Evolutionary conservation across 1,140 invertebrate genomes (phyloP), one percentile per base, ranked within the genome.

Genomic region (Helicoverpa armigera): DNA sequence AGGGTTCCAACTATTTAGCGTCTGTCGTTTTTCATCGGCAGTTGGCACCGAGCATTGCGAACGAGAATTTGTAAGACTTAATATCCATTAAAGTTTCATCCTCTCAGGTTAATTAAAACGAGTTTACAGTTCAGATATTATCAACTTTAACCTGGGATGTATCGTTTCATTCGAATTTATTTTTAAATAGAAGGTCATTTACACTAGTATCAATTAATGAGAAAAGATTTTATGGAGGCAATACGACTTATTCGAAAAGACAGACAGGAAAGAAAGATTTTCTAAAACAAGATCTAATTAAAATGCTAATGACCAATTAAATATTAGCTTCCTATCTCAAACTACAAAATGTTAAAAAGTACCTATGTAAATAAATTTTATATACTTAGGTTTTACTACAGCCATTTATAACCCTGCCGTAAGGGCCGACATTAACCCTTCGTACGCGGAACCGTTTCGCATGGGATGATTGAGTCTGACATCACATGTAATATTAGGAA

Each of bases 401-500:
- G 35, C 35, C 35, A 43, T 43, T 13, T n/a, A 72, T 72, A 53
- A 54, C 18, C 23, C 16, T 50, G 50, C 54, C 54, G 50, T 72
- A 31, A 54, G 14, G 29, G 14, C 69, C 14, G 23, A 31, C 29
- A 72, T 72, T 51, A 48, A 61, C 31, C 53, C 16, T 69, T n/a
- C 56, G 29, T 61, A 65, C 18, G 23, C 69, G 50, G 23, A 72
- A 72, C 18, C 31, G 23, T 29, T 51, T 67, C 70, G 43, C 72
- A 65, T 74, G 23, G 29, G 60, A 72, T 18, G 69, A 18, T 69
- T 50, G 65, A 31, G 43, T 76, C 74, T 75, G 76, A 81, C 56
- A 65, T 82, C 69, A 35, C 69, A 82, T 81, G 84, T 76, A 79
- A 83, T 73, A 85, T 85, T 85, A 75, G 69, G 51, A 84, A 58